Evolutionary conservation across 2,888 invertebrate species (phyloP).

Genomic region (Lepidochrysops patricia): DNA sequence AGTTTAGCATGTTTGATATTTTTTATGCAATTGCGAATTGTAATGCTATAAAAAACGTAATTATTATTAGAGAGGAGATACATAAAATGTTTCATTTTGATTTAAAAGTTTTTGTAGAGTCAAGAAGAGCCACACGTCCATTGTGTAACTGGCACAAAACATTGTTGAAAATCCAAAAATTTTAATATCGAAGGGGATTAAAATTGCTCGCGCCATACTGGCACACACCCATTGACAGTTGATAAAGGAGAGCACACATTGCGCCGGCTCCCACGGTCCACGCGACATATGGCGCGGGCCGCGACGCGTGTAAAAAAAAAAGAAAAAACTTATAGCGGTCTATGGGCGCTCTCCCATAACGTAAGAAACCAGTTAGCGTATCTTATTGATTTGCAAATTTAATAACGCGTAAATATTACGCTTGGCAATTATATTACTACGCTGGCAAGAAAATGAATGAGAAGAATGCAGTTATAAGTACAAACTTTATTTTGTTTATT

Average conservation of each 20-base stretch:
- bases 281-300: slow-evolving; percentile 71
- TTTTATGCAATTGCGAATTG: no score
- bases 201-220: slow-evolving; percentile 12
- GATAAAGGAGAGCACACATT: slow-evolving; percentile 56
- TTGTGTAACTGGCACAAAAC: background rate
- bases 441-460: background rate
- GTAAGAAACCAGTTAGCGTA: slow-evolving; percentile 34
- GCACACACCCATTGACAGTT: slow-evolving; percentile 43
- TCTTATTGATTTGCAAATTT: slow-evolving; percentile 16
- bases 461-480: no score
- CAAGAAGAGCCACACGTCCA: background rate
- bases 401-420: slow-evolving; percentile 17
- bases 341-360: slow-evolving; percentile 46
- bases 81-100: background rate
- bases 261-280: slow-evolving; percentile 69
- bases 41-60: no score
- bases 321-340: slow-evolving; percentile 48
- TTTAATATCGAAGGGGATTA: slow-evolving; percentile 7
- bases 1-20: no score
- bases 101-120: background rate
- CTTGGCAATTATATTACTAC: no score
- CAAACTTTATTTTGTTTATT: no score
- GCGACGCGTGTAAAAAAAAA: slow-evolving; percentile 68
- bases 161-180: slow-evolving; percentile 5
- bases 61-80: no score